Evolutionary conservation across 1,140 invertebrate genomes (phyloP).

Genomic region (Mizuhopecten yessoensis): DNA sequence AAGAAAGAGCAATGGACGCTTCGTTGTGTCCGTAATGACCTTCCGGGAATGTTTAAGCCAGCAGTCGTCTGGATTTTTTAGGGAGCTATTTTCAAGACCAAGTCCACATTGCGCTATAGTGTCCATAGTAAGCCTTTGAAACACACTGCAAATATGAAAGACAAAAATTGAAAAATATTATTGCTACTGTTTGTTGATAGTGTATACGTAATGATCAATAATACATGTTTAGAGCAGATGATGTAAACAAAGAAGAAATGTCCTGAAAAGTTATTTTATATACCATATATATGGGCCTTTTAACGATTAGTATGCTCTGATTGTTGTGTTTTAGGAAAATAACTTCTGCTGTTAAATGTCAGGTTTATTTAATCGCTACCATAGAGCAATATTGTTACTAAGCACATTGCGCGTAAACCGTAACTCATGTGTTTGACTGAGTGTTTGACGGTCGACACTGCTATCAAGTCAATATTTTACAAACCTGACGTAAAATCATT

Average conservation of each 20-base stretch:
- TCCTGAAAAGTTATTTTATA: too few relatives aligned
- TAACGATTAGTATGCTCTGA: too few relatives aligned
- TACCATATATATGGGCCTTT: too few relatives aligned
- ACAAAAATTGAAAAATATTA: background rate
- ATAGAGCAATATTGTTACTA: background rate
- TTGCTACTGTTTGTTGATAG: background rate
- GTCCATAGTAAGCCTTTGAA: conserved; percentile 84
- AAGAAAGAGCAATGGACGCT: conserved; percentile 74
- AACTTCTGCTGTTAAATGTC: too few relatives aligned
- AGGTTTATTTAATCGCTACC: too few relatives aligned
- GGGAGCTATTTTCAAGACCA: conserved; percentile 83
- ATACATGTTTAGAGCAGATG: too few relatives aligned
- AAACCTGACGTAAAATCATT: conserved; percentile 13
- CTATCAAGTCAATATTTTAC: conserved; percentile 7
- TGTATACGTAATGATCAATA: too few relatives aligned
- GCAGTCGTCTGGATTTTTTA: conserved; percentile 83
- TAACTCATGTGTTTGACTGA: background rate
- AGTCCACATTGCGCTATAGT: conserved; percentile 85
- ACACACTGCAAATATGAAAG: conserved; percentile 75
- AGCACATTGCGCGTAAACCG: background rate
- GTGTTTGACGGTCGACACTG: conserved; percentile 12
- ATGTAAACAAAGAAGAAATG: too few relatives aligned
- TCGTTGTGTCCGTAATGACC: conserved; percentile 78
- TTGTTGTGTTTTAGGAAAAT: too few relatives aligned
- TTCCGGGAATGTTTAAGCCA: conserved; percentile 75